phyloP scores from a whole-genome alignment of 2,888 invertebrate species.

The Eretmocerus hayati region DNA sequence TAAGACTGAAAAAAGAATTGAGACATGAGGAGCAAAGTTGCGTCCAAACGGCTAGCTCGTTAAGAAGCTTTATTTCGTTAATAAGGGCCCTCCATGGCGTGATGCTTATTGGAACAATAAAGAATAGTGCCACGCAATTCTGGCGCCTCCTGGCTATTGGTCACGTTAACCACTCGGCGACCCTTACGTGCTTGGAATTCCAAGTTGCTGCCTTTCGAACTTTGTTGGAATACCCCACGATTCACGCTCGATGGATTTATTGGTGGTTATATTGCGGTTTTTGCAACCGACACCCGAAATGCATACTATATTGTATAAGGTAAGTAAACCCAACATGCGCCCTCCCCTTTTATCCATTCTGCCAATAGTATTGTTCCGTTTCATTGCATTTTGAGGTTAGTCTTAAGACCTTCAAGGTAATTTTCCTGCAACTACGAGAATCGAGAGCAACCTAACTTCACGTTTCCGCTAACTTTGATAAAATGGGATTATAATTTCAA shows the following conservation, averaged over 20 bases:
- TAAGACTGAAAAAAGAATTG: background rate
- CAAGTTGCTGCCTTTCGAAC: conserved; percentile 23
- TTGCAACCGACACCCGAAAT: background rate
- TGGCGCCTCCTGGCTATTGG: conserved; percentile 31
- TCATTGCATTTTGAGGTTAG: no score
- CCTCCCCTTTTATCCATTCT: no score
- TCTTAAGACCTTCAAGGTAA: no score
- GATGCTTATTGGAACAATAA: conserved; percentile 48
- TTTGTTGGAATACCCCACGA: conserved; percentile 3
- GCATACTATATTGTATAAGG: no score
- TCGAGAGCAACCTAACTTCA: no score
- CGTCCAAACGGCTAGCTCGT: conserved; percentile 33
- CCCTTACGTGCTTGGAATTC: conserved; percentile 40
- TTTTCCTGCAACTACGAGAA: no score
- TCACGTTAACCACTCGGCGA: conserved; percentile 31
- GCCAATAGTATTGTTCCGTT: no score
- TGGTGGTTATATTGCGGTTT: conserved; percentile 36
- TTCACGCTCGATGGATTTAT: conserved; percentile 40
- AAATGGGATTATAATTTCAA: no score
- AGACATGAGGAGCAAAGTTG: background rate
- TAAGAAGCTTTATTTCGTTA: conserved; percentile 48
- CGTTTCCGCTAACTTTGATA: no score
- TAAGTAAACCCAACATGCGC: no score
- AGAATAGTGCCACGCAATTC: conserved; percentile 32
- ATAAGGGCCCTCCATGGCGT: conserved; percentile 37